phyloP scores from a whole-genome alignment of 1,140 invertebrate genomes.

The Neodiprion fabricii region DNA sequence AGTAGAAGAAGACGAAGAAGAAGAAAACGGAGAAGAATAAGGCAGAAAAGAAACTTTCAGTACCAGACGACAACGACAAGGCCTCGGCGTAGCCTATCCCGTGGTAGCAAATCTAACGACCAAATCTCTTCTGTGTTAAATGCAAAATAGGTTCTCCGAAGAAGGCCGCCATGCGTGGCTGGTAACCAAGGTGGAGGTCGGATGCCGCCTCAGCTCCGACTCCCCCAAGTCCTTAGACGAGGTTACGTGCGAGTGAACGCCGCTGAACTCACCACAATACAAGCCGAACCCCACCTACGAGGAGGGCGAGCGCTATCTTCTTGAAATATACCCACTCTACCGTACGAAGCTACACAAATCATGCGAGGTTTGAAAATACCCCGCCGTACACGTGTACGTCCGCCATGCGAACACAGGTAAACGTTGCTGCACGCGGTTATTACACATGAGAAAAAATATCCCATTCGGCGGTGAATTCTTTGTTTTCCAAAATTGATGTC shows the following conservation, averaged over 20 bases:
- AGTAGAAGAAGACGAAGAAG: neutral
- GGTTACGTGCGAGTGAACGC: conserved; percentile 6
- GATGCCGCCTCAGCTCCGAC: conserved; percentile 25
- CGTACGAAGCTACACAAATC: too few relatives aligned
- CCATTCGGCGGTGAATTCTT: too few relatives aligned
- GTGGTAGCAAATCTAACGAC: conserved; percentile 41
- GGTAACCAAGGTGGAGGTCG: conserved; percentile 44
- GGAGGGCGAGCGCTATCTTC: neutral
- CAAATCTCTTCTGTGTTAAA: conserved; percentile 44
- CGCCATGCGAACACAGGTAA: too few relatives aligned
- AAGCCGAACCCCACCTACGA: neutral
- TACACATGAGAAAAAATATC: too few relatives aligned
- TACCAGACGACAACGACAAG: neutral
- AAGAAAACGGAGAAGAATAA: conserved; percentile 14
- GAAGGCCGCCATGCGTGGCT: conserved; percentile 42
- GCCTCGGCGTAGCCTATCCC: neutral
- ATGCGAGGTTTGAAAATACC: too few relatives aligned
- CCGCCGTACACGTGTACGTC: too few relatives aligned
- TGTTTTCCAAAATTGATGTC: too few relatives aligned
- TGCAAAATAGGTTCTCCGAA: conserved; percentile 46
- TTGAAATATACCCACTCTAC: too few relatives aligned
- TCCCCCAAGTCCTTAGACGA: conserved; percentile 22
- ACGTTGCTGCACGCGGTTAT: too few relatives aligned
- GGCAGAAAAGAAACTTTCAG: neutral
- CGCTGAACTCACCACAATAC: conserved; percentile 1